Evolutionary conservation across 2,797 vertebrate species (phyloP), one percentile per base, ranked within the genome.

Genomic region (Selene dorsalis): DNA sequence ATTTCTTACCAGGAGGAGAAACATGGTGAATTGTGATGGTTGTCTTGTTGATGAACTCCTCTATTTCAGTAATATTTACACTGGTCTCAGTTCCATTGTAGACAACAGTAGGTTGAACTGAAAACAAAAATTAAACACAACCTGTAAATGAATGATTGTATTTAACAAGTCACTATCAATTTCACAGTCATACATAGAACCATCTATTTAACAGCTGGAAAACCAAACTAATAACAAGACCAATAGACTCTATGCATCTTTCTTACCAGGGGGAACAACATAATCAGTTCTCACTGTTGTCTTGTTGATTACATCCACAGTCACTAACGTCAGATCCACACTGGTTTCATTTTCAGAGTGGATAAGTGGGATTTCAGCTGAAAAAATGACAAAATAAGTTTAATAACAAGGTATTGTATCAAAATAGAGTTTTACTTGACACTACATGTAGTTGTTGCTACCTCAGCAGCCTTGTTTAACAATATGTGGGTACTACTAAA

Each of bases 1-100:
- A 18, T 43, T 5, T 69, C 71, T 88, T 78, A 92, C 92, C 88
- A 52, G 76, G 11, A 3, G 83, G 87, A 63, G 26, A 24, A 45
- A 53, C 64, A 6, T 84, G 12, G 0, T 84, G 71, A 48, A 66
- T 70, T 50, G 56, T 82, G 68, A 59, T 63, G 16, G 53, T 85
- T 4, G 84, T 92, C 71, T 78, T 57, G 35, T 74, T 87, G 72
- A 93, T 86, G 3, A 91, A n/a, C 6, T 85, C 84, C 60, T 89
- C 86, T 2, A 48, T 61, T 32, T 83, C 65, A 32, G 91, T 92
- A 8, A 80, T 47, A 20, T 91, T 88, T 22, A n/a, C 13, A 7
- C 11, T 53, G 28, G 43, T 79, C 67, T 92, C 83, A 22, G 84
- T 92, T 82, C 88, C 84, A 75, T 83, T 84, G 77, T 84, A 84